phyloP scores from a whole-genome alignment of 2,888 invertebrate genomes.

The Teleogryllus oceanicus region DNA sequence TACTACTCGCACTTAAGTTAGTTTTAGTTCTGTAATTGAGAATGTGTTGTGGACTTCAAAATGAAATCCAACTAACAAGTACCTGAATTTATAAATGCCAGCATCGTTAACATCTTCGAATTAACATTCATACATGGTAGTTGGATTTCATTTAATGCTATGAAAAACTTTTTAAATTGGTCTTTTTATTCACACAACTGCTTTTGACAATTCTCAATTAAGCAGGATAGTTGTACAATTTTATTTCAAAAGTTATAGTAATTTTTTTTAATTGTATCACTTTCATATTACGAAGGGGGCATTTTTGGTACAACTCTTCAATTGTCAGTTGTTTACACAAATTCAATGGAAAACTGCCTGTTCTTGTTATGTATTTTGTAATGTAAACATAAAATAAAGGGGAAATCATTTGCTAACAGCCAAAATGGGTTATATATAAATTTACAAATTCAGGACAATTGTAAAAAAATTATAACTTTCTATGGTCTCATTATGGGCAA shows the following conservation, averaged over 20 bases:
- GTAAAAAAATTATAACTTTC: background rate
- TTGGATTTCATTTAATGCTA: too few relatives aligned
- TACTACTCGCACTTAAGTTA: constrained; percentile 2
- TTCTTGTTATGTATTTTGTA: constrained; percentile 3
- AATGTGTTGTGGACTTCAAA: background rate
- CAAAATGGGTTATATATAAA: background rate
- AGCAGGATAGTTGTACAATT: constrained; percentile 1
- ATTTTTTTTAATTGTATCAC: background rate
- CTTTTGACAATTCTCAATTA: background rate
- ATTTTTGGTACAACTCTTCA: constrained; percentile 2
- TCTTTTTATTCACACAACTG: too few relatives aligned
- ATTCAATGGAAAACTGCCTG: background rate
- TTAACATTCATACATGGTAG: background rate
- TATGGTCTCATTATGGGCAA: background rate
- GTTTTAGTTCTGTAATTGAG: background rate
- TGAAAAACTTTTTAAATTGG: too few relatives aligned
- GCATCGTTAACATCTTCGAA: background rate
- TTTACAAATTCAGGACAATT: background rate
- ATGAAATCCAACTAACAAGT: background rate
- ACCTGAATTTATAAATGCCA: background rate
- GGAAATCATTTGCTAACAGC: background rate
- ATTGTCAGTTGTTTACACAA: background rate
- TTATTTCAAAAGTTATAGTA: background rate
- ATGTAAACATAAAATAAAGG: background rate
- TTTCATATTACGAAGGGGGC: background rate